Percentiles rank a stretch among this genome's conserved stretches.
Evolutionary conservation across 2,888 invertebrate species (phyloP).

Genomic region (Bruchidius siliquastri): DNA sequence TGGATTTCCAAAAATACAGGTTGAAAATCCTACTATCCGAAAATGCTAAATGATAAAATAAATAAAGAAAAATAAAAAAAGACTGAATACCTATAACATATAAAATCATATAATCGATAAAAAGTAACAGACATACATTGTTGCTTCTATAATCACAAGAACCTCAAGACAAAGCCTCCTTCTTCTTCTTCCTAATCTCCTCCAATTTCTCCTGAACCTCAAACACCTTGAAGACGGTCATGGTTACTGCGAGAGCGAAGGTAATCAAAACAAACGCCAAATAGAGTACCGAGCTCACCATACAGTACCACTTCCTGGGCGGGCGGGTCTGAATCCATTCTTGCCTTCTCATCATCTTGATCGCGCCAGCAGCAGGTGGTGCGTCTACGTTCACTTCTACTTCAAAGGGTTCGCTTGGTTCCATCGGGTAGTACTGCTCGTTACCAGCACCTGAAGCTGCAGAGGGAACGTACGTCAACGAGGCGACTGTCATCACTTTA

Average conservation of each 20-base stretch:
- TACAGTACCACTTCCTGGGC: conserved; percentile 7
- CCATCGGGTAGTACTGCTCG: not conserved
- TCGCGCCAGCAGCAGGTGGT: not conserved
- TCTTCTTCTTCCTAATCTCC: not conserved
- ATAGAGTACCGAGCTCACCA: conserved; percentile 7
- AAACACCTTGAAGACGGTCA: conserved; percentile 5
- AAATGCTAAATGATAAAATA: no score
- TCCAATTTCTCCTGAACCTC: conserved; percentile 5
- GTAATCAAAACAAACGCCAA: conserved; percentile 7
- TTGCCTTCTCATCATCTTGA: not conserved
- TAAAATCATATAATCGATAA: not conserved
- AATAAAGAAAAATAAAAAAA: no score
- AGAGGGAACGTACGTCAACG: not conserved
- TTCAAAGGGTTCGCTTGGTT: not conserved
- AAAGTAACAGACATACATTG: not conserved
- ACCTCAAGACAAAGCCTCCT: not conserved
- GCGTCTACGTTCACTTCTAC: not conserved
- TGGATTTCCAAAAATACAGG: no score
- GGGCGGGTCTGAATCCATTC: not conserved
- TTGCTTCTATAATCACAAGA: not conserved
- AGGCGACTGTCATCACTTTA: not conserved
- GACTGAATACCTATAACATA: no score
- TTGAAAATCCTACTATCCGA: no score
- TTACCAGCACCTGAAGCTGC: not conserved
- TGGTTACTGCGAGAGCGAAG: conserved; percentile 6